Evolutionary conservation across 2,888 invertebrate genomes (phyloP), one percentile per base, ranked within the genome.

Genomic region (Phorcus lineatus): DNA sequence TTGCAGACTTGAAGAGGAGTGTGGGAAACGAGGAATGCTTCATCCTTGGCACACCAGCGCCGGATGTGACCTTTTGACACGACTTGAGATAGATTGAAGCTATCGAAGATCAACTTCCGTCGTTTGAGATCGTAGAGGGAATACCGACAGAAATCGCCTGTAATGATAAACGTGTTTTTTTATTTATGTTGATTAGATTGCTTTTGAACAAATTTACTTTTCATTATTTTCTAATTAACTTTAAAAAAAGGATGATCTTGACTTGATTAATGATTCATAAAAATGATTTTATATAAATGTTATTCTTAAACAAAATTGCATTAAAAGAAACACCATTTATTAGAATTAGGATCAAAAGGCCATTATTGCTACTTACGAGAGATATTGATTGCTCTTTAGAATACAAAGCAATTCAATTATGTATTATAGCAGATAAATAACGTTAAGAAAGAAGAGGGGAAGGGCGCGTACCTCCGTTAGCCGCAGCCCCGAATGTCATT

Each of bases 101-200:
- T 82, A 57, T 85, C 82, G 54, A 86, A 85, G 47, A 89, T 84
- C 36, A 86, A 85, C 81, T 86, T 86, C 22, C 82, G 81, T 31
- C 85, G 83, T 13, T 82, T 86, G 17, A 88, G 81, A 77, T 89
- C 89, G 77, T 86, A 91, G 55, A 91, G 83, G 0, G 90, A 88
- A 74, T 86, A 91, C 28, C 83, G 80, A 78, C 90, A 90, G 16
- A 83, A 80, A 19, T 79, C 77, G 28, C 85, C 87, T 87, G 80
- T 24, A 80, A 81, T 19, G 66, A 4, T 75, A 40, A 80, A 52
- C 4, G 66, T 31, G 19, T n/a, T n/a, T n/a, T n/a, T n/a, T n/a
- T n/a, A 36, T 36, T 36, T 4, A 36, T 36, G 36, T 36, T 36
- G 36, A 36, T 36, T 36, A 2, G 7, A 36, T n/a, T n/a, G 36